Base-by-base conservation (phyloP, 23 tunicate species). In the Oikopleura dioica region DNA sequence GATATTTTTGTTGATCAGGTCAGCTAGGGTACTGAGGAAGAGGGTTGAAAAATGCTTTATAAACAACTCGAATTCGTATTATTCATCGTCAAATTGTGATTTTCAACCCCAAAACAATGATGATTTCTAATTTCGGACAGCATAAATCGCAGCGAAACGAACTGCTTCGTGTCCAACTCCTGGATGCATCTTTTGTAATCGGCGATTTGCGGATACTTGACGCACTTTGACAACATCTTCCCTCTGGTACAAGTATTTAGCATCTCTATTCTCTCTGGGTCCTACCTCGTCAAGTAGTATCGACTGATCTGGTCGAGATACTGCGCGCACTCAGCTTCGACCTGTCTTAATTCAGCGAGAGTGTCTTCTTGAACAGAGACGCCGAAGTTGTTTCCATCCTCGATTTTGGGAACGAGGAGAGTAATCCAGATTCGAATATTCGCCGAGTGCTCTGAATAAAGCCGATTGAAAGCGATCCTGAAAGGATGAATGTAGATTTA, bases 371-470 rank as follows among this genome's bases (percentile, higher is more conserved):
- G 96, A 21, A 89, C 96, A 68, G 82, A 83, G 38, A 89, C 96
- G 1, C 96, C 96, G 59, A 89, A 89, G 80, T 89, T 89, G 78
- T 89, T 89, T 0, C 96, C 96, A 69, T 89, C 96, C 37, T 84
- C 86, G 80, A 89, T 89, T 38, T 82, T 86, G 21, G 96, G 96
- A 1, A 88, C 83, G n/a, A n/a, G n/a, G n/a, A n/a, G n/a, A n/a
- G n/a, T n/a, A n/a, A n/a, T n/a, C n/a, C n/a, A n/a, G n/a, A n/a
- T n/a, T n/a, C n/a, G n/a, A n/a, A n/a, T n/a, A n/a, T n/a, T n/a
- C n/a, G n/a, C n/a, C n/a, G n/a, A n/a, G n/a, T n/a, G n/a, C n/a
- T n/a, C n/a, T n/a, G n/a, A n/a, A n/a, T n/a, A n/a, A n/a, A n/a
- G n/a, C n/a, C n/a, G n/a, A n/a, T n/a, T n/a, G n/a, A n/a, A n/a